Base-by-base conservation (phyloP, 2,888 invertebrate genomes). In the Ormyrus nitidulus region DNA sequence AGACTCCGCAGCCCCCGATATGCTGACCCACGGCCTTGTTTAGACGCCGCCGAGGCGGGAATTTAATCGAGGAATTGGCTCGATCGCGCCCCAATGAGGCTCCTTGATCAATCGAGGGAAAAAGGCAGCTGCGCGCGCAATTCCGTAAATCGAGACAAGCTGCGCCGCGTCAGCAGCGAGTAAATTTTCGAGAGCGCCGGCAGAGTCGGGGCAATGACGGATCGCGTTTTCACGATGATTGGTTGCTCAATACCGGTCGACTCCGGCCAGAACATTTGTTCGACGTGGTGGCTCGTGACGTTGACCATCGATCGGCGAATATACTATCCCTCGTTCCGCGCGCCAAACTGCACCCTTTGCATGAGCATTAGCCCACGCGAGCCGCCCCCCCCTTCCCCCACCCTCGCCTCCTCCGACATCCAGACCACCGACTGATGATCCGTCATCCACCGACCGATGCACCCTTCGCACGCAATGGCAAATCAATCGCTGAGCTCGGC, bases 251-350 rank as follows among this genome's bases (percentile, higher is more conserved):
- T 85, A 86, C 85, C 84, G 82, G 84, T 82, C 84, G 84, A 82
- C 81, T 81, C 84, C 81, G 84, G 83, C 86, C 85, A 83, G 85
- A 86, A 86, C 89, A 89, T 90, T 89, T 89, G 88, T 90, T 88
- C 84, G 84, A 79, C 84, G 85, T 86, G 87, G 87, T 88, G 86
- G 84, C 87, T 88, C 85, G 89, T 89, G 88, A 90, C 89, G 86
- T 81, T 86, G 84, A 85, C 85, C 88, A 89, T 90, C 89, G 87
- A 90, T 90, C 87, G 89, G 85, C 81, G 82, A 82, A 84, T 74
- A 65, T 10, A 53, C 58, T 53, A 49, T 48, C 49, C 65, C 70
- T n/a, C 79, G 79, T 85, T 84, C 85, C 85, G 79, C 75, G 83
- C 83, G 81, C 81, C 84, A 46, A 76, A 79, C 82, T 80, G 81